Evolutionary conservation across 1,140 invertebrate species (phyloP).

Genomic region (Cataglyphis hispanica): DNA sequence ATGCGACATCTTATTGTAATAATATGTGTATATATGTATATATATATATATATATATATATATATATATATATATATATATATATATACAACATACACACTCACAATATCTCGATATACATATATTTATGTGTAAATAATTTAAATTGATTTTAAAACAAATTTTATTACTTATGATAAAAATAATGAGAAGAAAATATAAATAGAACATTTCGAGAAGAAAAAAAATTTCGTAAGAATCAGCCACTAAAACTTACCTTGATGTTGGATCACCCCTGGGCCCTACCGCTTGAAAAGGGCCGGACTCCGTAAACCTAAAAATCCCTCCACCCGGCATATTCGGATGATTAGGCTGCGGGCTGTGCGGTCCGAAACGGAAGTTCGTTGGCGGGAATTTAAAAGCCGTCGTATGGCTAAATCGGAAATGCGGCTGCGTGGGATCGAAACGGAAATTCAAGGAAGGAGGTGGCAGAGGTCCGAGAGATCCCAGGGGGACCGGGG

Average conservation of each 20-base stretch:
- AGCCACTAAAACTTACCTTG: conserved; percentile 77
- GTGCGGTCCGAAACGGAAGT: conserved; percentile 84
- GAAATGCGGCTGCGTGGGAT: conserved; percentile 83
- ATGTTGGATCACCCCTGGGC: conserved; percentile 84
- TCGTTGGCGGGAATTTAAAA: conserved; percentile 84
- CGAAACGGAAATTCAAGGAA: conserved; percentile 84
- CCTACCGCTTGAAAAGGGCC: conserved; percentile 86
- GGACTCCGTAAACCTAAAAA: conserved; percentile 85
- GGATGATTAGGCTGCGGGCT: conserved; percentile 85
- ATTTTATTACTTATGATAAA: background rate
- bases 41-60: background rate
- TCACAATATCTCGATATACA: background rate
- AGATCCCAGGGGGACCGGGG: conserved; percentile 81
- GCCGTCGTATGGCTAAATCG: conserved; percentile 84
- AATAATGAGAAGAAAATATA: background rate
- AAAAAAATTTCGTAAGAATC: background rate
- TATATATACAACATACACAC: background rate
- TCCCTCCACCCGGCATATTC: conserved; percentile 81
- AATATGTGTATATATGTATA: background rate
- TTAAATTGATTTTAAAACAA: background rate
- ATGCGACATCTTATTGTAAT: conserved; percentile 15
- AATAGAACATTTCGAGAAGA: conserved; percentile 27
- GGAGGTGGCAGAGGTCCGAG: conserved; percentile 83
- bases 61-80: background rate
- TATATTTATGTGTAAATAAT: background rate